phyloP scores from a whole-genome alignment of 2,797 vertebrate genomes.

The Rallus crepitans region DNA sequence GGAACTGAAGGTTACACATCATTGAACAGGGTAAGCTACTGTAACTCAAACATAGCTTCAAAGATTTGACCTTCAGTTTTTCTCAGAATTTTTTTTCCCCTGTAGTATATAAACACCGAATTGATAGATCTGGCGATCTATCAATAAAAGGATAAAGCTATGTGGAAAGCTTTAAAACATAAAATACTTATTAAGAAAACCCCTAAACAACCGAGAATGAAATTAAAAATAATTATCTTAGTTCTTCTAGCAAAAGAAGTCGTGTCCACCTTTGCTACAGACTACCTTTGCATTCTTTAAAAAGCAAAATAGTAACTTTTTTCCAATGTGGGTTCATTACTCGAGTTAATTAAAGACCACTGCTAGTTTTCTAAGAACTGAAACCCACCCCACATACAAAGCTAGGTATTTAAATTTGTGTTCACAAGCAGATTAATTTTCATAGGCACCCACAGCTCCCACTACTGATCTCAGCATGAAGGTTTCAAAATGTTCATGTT shows the following conservation, averaged over 20 bases:
- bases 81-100: not conserved
- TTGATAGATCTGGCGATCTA: not conserved
- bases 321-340: not conserved
- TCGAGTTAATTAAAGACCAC: not conserved
- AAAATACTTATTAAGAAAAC: not conserved
- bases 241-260: not conserved
- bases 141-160: not conserved
- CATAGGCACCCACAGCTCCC: accelerated
- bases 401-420: not conserved
- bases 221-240: not conserved
- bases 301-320: not conserved
- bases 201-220: not conserved
- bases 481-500: not conserved
- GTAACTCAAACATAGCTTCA: not conserved
- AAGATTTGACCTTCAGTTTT: constrained; percentile 16
- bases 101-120: not conserved
- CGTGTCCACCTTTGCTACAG: not conserved
- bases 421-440: not conserved
- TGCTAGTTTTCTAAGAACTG: not conserved
- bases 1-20: constrained; percentile 29
- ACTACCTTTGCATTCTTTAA: not conserved
- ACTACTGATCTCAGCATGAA: not conserved
- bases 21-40: not conserved
- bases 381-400: not conserved
- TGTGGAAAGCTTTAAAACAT: not conserved